Percentiles rank a stretch among this genome's conserved stretches.
Conservation (phyloP, 2,797 vertebrate genomes). For the Tokudaia muenninki region DNA sequence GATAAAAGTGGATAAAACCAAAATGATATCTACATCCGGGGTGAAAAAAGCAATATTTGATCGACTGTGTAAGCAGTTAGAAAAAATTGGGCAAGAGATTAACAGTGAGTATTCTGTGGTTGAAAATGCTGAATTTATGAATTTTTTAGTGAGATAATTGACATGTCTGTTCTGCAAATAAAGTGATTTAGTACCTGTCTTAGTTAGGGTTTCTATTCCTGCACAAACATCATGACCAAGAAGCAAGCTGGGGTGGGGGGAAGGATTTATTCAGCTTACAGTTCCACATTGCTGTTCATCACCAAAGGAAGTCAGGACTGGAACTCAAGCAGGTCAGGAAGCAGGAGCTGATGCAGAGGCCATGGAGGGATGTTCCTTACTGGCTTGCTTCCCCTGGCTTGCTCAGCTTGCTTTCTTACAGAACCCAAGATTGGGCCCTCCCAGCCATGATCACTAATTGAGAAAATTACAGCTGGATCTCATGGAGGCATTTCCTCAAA, state of each 20-base stretch:
- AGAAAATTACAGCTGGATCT: background rate
- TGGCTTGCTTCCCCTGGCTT: background rate
- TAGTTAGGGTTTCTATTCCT: background rate
- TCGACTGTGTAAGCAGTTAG: constrained; percentile 90
- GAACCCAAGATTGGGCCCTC: background rate
- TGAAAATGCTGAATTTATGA: background rate
- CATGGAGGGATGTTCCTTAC: background rate
- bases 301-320: background rate
- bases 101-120: constrained; percentile 87
- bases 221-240: background rate
- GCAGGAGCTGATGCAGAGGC: background rate
- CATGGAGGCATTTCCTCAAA: background rate
- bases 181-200: background rate
- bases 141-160: constrained; percentile 50
- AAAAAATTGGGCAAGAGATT: constrained; percentile 89
- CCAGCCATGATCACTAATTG: background rate
- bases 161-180: background rate
- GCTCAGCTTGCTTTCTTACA: background rate
- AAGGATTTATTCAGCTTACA: background rate
- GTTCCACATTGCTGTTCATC: background rate
- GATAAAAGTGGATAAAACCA: constrained; percentile 91
- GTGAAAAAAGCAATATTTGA: constrained; percentile 92
- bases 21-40: constrained; percentile 90
- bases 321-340: background rate
- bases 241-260: background rate